A percentile compares a stretch with the other conserved stretches of the same genome.
phyloP scores from a whole-genome alignment of 2,113 vertebrate species.

The Corapipo altera region DNA sequence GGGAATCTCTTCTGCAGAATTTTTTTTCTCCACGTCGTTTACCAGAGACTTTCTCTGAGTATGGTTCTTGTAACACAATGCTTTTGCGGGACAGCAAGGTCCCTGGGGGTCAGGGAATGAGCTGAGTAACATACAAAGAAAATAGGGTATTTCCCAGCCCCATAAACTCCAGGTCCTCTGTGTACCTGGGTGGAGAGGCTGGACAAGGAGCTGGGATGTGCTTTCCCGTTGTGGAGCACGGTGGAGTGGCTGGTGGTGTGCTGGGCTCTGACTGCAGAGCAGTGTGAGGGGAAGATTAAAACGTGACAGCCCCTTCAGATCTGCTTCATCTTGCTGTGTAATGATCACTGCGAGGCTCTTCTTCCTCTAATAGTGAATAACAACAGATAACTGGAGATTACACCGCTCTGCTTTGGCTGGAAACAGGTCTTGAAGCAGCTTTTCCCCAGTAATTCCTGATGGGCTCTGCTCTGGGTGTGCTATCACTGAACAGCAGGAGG shows the following conservation, averaged over 20 bases:
- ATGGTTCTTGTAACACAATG: not conserved
- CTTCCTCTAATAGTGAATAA: not conserved
- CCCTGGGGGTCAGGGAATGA: not conserved
- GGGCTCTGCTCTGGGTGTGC: not conserved
- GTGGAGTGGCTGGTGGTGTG: rapidly evolving
- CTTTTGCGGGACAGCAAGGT: not conserved
- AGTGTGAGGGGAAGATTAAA: not conserved
- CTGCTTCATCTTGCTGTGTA: rapidly evolving
- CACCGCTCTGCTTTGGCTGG: not conserved
- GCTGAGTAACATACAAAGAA: not conserved
- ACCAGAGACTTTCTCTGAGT: not conserved
- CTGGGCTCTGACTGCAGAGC: not conserved
- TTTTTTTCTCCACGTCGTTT: not conserved
- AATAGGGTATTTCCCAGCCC: rapidly evolving
- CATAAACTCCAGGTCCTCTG: not conserved
- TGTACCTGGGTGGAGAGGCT: not conserved
- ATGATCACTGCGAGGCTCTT: not conserved
- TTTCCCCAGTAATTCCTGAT: not conserved
- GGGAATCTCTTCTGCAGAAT: not conserved
- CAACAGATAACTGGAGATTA: not conserved
- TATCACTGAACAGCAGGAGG: not conserved
- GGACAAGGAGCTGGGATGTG: not conserved
- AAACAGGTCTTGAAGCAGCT: not conserved
- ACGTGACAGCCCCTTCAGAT: not conserved
- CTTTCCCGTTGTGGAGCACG: not conserved